These are phyloP conservation scores for Microtus richardsoni DNA, from an alignment of 2,113 vertebrate species.

Conservation along the genomic window DNA sequence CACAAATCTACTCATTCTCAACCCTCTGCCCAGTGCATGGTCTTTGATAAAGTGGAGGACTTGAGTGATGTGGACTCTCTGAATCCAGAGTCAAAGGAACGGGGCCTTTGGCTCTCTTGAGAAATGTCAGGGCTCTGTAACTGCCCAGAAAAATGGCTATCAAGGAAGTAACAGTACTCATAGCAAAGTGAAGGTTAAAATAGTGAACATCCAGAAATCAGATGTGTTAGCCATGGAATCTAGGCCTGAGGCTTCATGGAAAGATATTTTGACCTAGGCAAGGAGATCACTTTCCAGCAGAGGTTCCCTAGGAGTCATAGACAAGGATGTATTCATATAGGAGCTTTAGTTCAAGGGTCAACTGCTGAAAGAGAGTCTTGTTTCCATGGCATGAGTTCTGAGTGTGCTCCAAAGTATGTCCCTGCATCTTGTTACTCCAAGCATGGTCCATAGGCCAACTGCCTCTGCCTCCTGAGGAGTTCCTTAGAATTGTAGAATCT, in stretches of 20 bases:
- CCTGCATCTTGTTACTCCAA: neutral
- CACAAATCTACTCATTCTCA: neutral
- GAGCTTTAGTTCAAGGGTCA: neutral
- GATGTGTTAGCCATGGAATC: neutral
- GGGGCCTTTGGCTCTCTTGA: neutral
- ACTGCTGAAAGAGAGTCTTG: neutral
- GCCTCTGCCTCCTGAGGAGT: neutral
- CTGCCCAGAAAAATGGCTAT: neutral
- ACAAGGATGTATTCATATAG: neutral
- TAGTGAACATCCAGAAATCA: neutral
- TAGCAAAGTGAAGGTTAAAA: neutral
- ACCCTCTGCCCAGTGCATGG: neutral
- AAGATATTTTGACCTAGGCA: neutral
- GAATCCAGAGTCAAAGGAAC: neutral
- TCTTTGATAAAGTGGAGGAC: neutral
- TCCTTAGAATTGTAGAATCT: conserved; percentile 3
- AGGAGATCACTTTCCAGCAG: neutral
- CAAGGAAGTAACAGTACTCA: neutral
- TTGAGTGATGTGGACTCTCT: neutral
- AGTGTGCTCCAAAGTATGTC: neutral
- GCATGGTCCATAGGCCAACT: neutral
- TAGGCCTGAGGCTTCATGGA: neutral
- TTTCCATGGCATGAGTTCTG: neutral
- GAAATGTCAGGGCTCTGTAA: neutral
- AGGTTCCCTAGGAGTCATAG: neutral